Evolutionary conservation across 2,797 vertebrate species (phyloP).

Genomic region (Sebastes nivosus): DNA sequence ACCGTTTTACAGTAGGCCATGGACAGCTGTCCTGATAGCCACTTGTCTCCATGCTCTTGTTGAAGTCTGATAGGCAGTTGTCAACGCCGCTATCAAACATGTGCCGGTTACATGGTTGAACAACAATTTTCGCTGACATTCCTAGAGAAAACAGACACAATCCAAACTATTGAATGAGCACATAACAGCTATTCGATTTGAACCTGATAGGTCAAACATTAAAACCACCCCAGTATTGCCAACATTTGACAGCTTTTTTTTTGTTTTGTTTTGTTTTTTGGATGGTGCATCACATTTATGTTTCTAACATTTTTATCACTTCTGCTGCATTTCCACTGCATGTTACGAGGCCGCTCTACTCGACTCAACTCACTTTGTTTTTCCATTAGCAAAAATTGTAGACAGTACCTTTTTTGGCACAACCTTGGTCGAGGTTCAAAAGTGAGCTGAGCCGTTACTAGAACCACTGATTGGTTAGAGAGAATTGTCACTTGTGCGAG

Average conservation of each 20-base stretch:
- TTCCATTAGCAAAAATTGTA: background rate
- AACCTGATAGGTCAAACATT: background rate
- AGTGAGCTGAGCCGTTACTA: background rate
- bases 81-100: constrained; percentile 56
- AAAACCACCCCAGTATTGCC: background rate
- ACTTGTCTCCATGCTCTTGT: constrained; percentile 60
- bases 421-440: background rate
- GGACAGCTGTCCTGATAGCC: constrained; percentile 66
- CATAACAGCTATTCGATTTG: background rate
- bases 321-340: background rate
- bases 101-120: constrained; percentile 55
- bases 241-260: background rate
- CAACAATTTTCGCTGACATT: background rate
- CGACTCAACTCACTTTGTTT: background rate
- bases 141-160: constrained; percentile 40
- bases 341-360: background rate
- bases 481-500: background rate
- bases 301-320: background rate
- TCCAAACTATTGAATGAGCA: background rate
- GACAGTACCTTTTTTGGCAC: background rate
- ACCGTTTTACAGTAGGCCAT: constrained; percentile 76
- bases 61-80: constrained; percentile 71
- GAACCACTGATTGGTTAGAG: background rate
- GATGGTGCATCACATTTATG: background rate
- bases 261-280: background rate